A percentile compares a stretch with the other conserved stretches of the same genome.
phyloP scores from a whole-genome alignment of 2,113 vertebrate species.

The Sorex araneus region DNA sequence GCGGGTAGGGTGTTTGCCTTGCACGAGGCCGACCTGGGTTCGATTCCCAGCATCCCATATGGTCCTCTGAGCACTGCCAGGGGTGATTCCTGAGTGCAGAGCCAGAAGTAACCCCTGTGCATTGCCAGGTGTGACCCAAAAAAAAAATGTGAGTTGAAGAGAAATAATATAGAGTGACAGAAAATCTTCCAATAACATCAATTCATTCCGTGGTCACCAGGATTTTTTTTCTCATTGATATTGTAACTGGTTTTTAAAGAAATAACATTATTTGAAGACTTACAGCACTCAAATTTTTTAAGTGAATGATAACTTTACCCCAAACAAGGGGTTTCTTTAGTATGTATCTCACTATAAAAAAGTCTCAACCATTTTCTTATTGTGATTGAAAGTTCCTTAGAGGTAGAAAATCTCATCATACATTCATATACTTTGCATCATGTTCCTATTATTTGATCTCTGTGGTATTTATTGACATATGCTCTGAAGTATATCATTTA shows the following conservation, averaged over 20 bases:
- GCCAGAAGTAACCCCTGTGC: too few species aligned
- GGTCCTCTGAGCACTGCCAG: too few species aligned
- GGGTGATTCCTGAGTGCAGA: too few species aligned
- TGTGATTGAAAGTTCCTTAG: background rate
- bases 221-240: background rate
- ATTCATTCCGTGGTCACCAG: background rate
- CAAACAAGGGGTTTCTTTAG: slow-evolving; percentile 29
- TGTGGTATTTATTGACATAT: background rate
- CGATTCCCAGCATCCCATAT: too few species aligned
- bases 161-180: background rate
- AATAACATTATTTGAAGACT: background rate
- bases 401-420: slow-evolving; percentile 43
- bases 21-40: too few species aligned
- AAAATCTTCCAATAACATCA: background rate
- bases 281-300: background rate
- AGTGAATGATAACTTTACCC: slow-evolving; percentile 16
- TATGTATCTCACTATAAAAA: background rate
- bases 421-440: background rate
- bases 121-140: too few species aligned
- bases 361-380: background rate
- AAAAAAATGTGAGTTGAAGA: background rate
- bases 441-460: slow-evolving; percentile 48
- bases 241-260: background rate
- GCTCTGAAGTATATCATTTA: slow-evolving; percentile 40
- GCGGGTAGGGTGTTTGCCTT: too few species aligned